Evolutionary conservation across 2,113 vertebrate genomes (phyloP).

Genomic region (Guaruba guarouba): DNA sequence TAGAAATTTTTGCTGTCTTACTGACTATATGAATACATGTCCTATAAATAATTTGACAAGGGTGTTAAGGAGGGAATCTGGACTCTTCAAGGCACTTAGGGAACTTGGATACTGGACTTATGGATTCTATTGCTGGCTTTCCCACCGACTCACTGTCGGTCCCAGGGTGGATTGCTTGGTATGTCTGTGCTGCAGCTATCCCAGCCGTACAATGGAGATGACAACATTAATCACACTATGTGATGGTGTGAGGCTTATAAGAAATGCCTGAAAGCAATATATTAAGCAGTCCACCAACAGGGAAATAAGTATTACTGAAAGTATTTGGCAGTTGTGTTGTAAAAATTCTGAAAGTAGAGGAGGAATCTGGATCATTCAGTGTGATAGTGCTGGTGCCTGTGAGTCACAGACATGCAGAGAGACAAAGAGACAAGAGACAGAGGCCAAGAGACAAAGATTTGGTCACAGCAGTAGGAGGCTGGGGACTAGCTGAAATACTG

Average conservation of each 20-base stretch:
- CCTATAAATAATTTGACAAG: slow-evolving; percentile 81
- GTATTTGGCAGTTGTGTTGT: neutral
- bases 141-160: slow-evolving; percentile 16
- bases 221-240: slow-evolving; percentile 11
- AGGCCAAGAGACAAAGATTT: neutral
- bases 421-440: neutral
- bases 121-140: slow-evolving; percentile 61
- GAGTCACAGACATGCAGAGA: neutral
- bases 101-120: slow-evolving; percentile 64
- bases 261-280: neutral
- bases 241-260: neutral
- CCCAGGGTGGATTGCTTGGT: slow-evolving; percentile 32
- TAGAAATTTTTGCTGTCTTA: slow-evolving; percentile 82
- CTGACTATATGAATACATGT: slow-evolving; percentile 78
- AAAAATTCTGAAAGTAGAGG: neutral
- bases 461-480: neutral
- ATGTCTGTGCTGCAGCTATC: neutral
- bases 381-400: neutral
- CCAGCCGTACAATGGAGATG: slow-evolving; percentile 41
- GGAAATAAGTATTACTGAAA: neutral
- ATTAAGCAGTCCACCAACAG: neutral
- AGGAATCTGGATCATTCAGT: neutral
- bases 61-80: slow-evolving; percentile 74
- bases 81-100: slow-evolving; percentile 62
- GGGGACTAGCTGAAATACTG: neutral